Percentiles rank a stretch among this genome's conserved stretches.
These are phyloP conservation scores for Psix sp. DNA, from an alignment of 1,140 invertebrate genomes.

Conservation along the genomic window DNA sequence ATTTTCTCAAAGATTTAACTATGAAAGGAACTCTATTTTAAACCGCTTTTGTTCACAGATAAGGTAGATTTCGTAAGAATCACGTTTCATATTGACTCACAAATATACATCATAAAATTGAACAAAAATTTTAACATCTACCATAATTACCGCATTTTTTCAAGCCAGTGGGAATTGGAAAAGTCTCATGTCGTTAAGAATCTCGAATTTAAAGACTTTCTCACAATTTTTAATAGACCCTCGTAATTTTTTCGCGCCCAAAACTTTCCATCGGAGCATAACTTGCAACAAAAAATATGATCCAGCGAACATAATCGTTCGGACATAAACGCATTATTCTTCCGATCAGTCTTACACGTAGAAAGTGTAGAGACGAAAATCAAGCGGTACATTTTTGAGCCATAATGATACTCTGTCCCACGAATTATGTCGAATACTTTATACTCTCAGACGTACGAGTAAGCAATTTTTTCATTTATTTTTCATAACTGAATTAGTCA, in stretches of 20 bases:
- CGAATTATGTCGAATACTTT: no score
- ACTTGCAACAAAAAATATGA: slow-evolving; percentile 15
- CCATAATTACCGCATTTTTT: not conserved
- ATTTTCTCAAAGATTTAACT: slow-evolving; percentile 10
- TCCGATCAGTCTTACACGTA: slow-evolving; percentile 29
- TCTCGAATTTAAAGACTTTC: slow-evolving; percentile 29
- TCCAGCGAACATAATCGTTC: slow-evolving; percentile 8
- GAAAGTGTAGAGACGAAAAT: slow-evolving; percentile 34
- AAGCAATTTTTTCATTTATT: no score
- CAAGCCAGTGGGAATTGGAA: not conserved
- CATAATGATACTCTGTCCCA: slow-evolving; percentile 20
- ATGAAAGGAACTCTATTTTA: slow-evolving; percentile 24
- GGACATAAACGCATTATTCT: slow-evolving; percentile 34
- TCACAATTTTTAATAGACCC: slow-evolving; percentile 18
- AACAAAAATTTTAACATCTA: not conserved
- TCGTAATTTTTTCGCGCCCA: slow-evolving; percentile 16
- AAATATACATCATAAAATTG: slow-evolving; percentile 6
- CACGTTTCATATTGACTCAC: slow-evolving; percentile 21
- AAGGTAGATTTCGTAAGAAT: not conserved
- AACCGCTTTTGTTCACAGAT: slow-evolving; percentile 20
- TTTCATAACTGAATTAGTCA: no score
- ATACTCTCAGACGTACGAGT: no score
- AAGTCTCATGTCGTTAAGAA: slow-evolving; percentile 12
- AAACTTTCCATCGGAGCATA: slow-evolving; percentile 37
- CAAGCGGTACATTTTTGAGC: slow-evolving; percentile 17